phyloP scores from a whole-genome alignment of 2,797 vertebrate species.

The Acrocephalus scirpaceus region DNA sequence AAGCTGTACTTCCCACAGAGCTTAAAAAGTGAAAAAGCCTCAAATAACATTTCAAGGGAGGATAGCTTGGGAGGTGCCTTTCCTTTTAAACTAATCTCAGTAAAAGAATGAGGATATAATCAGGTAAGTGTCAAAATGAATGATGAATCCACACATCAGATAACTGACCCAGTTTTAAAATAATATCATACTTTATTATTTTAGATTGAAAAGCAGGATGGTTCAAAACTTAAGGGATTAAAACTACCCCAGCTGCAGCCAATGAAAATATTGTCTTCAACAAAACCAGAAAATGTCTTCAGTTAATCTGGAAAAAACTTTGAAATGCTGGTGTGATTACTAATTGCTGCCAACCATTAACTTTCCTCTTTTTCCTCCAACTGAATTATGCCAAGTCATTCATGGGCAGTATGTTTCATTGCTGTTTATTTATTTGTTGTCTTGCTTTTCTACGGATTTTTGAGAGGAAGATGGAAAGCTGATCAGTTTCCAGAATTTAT shows the following conservation, averaged over 20 bases:
- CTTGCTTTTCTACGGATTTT: background rate
- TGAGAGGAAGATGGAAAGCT: background rate
- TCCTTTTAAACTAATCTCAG: slow-evolving; percentile 7
- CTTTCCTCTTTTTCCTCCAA: background rate
- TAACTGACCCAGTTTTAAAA: slow-evolving; percentile 6
- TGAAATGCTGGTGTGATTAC: background rate
- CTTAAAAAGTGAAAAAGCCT: background rate
- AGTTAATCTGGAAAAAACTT: background rate
- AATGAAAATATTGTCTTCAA: slow-evolving; percentile 17
- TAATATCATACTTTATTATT: background rate
- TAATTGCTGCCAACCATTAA: background rate
- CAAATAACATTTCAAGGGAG: background rate
- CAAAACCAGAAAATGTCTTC: background rate
- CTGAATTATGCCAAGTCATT: background rate
- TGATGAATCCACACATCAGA: background rate
- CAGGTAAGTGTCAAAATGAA: background rate
- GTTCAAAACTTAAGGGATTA: background rate
- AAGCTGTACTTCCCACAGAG: slow-evolving; percentile 15
- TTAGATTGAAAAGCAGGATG: background rate
- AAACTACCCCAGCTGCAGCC: background rate
- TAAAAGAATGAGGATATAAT: slow-evolving; percentile 26
- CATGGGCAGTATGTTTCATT: background rate
- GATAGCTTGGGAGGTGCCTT: background rate
- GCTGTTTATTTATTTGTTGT: background rate
- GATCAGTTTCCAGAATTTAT: background rate